These are phyloP conservation scores for Urocyon cinereoargenteus DNA, from an alignment of 2,797 vertebrate genomes.

Conservation along the genomic window DNA sequence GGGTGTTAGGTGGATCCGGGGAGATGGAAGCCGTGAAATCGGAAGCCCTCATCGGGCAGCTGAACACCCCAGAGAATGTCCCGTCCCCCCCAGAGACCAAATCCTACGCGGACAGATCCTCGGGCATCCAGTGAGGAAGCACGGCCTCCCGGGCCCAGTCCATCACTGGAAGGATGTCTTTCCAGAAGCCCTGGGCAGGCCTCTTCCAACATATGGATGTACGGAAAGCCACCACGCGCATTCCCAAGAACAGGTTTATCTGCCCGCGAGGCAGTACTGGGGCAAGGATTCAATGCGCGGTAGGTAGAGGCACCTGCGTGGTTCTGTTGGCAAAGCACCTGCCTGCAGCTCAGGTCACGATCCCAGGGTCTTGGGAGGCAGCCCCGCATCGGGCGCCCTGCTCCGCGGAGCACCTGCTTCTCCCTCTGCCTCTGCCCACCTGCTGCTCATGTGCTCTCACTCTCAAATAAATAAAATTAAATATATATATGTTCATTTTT, in stretches of 20 bases:
- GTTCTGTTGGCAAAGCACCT: not conserved
- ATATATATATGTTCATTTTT: not conserved
- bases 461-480: not conserved
- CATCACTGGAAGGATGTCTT: not conserved
- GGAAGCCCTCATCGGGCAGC: rapidly evolving
- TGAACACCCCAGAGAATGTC: rapidly evolving
- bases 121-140: not conserved
- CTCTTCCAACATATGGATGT: not conserved
- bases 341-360: not conserved
- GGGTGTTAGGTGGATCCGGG: no score
- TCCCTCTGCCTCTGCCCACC: not conserved
- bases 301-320: no score
- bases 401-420: not conserved
- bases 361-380: not conserved
- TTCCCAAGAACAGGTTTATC: not conserved
- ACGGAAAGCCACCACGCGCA: rapidly evolving
- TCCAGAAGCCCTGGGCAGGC: not conserved
- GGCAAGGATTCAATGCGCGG: no score
- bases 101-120: not conserved
- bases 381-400: not conserved
- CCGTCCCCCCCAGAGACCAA: not conserved
- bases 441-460: not conserved
- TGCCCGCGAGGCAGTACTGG: rapidly evolving
- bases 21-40: no score
- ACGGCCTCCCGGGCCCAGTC: rapidly evolving